phyloP scores from a whole-genome alignment of 2,113 vertebrate genomes.

The Solea senegalensis region DNA sequence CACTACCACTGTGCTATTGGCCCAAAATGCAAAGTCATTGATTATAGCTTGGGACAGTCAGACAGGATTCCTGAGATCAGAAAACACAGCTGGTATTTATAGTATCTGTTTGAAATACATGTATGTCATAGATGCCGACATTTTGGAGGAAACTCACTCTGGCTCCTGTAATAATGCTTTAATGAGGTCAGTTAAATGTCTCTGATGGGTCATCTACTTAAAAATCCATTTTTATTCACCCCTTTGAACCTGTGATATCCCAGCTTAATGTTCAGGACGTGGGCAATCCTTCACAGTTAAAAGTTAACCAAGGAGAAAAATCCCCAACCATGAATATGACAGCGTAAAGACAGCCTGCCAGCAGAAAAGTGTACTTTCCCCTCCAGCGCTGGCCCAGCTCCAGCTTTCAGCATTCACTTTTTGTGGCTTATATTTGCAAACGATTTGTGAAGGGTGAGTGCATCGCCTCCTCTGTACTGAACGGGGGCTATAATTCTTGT shows the following conservation, averaged over 20 bases:
- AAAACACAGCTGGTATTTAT: slow-evolving; percentile 6
- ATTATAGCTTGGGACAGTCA: slow-evolving; percentile 11
- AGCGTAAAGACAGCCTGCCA: slow-evolving; percentile 49
- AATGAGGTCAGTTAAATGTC: slow-evolving; percentile 8
- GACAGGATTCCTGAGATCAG: not conserved
- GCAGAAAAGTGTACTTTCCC: slow-evolving; percentile 27
- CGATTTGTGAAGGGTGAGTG: slow-evolving; percentile 53
- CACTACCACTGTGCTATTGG: not conserved
- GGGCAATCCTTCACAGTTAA: slow-evolving; percentile 28
- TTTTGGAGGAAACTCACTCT: slow-evolving; percentile 11
- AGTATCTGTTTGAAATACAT: slow-evolving; percentile 37
- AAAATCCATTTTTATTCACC: slow-evolving; percentile 47
- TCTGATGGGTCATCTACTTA: slow-evolving; percentile 47
- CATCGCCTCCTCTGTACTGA: slow-evolving; percentile 32
- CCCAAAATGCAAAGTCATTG: slow-evolving; percentile 1
- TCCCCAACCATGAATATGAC: slow-evolving; percentile 35
- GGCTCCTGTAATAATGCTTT: slow-evolving; percentile 23
- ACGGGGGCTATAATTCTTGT: slow-evolving; percentile 55
- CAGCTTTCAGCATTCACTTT: slow-evolving; percentile 35
- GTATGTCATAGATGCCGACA: slow-evolving; percentile 6
- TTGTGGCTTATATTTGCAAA: slow-evolving; percentile 50
- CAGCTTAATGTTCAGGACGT: slow-evolving; percentile 36
- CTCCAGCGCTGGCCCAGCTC: slow-evolving; percentile 38
- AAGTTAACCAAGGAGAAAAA: slow-evolving; percentile 33
- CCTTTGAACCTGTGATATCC: slow-evolving; percentile 63